Percentiles rank a stretch among this genome's conserved stretches.
Evolutionary conservation across 1,140 invertebrate genomes (phyloP).

Genomic region (Conus betulinus): DNA sequence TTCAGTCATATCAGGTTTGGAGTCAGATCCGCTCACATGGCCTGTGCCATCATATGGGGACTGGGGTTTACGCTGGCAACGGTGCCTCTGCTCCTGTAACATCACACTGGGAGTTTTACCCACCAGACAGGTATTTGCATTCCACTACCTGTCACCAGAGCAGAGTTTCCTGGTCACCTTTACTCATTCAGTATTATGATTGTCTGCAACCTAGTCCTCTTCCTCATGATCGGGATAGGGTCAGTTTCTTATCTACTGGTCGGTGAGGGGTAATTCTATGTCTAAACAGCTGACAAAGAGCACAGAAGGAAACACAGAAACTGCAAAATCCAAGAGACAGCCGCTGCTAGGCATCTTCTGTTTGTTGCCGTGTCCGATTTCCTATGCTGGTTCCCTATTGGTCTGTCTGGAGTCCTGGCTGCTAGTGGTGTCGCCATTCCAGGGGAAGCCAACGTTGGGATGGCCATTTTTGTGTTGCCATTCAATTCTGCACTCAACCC

Average conservation of each 20-base stretch:
- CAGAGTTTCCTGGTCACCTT: neutral
- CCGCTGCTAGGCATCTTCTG: neutral
- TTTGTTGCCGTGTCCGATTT: neutral
- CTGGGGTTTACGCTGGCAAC: too few species aligned
- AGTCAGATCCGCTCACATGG: neutral
- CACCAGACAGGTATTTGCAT: neutral
- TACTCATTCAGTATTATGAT: constrained; percentile 2
- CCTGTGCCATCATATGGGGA: too few species aligned
- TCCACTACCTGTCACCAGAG: neutral
- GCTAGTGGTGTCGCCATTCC: too few species aligned
- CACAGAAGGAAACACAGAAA: too few species aligned
- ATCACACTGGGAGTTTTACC: too few species aligned
- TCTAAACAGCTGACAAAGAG: too few species aligned
- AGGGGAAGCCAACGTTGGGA: too few species aligned
- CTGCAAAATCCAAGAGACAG: too few species aligned
- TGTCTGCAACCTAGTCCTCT: neutral
- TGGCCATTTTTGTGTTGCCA: neutral
- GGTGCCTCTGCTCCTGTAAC: too few species aligned
- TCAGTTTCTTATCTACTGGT: constrained; percentile 7
- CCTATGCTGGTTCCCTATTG: neutral
- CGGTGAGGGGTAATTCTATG: neutral
- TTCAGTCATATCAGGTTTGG: neutral
- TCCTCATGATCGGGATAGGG: neutral
- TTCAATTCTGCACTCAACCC: neutral
- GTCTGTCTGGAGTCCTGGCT: too few species aligned